phyloP scores from a whole-genome alignment of 2,113 vertebrate genomes.

The Lagenorhynchus albirostris region DNA sequence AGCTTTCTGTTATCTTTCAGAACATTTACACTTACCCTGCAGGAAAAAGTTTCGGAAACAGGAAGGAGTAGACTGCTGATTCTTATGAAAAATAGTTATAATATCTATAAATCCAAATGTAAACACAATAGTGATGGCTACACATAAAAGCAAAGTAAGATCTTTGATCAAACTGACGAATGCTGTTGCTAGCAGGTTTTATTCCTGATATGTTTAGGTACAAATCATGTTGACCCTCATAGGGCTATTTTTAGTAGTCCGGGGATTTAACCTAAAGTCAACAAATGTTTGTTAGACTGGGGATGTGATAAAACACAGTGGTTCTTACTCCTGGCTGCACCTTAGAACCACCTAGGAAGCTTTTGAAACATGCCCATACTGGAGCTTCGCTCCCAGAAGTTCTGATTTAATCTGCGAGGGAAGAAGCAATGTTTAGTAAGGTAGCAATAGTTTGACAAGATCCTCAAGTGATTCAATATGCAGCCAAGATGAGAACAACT shows the following conservation, averaged over 20 bases:
- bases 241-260: neutral
- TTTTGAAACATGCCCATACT: neutral
- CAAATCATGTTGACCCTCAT: neutral
- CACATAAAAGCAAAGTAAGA: neutral
- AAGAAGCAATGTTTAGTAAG: neutral
- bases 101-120: neutral
- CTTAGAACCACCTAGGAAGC: neutral
- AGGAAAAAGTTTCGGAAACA: conserved; percentile 8
- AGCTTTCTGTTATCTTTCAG: neutral
- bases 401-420: neutral
- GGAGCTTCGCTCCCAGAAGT: neutral
- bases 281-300: neutral
- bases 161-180: conserved; percentile 2
- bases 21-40: neutral
- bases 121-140: neutral
- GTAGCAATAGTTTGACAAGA: neutral
- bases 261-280: neutral
- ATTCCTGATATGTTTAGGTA: neutral
- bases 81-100: neutral
- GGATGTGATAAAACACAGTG: neutral
- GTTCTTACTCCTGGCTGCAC: neutral
- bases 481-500: neutral
- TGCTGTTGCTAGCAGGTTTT: conserved; percentile 24
- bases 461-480: neutral
- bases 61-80: neutral